Conservation (phyloP, 1,140 invertebrate species). For the Hypsibius dujardini region DNA sequence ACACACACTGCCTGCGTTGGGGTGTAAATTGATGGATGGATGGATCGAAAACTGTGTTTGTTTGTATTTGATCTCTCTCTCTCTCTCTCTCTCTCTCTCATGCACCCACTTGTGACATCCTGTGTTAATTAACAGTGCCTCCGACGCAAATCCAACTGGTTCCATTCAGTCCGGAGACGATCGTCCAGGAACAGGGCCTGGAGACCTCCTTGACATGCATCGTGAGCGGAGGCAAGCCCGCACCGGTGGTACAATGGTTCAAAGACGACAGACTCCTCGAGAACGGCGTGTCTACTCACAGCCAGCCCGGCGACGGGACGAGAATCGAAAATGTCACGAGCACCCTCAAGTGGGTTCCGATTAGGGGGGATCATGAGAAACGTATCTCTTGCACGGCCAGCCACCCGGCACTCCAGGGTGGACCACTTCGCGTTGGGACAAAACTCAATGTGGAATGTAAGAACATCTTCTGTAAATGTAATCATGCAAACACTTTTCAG, state of each 20-base stretch:
- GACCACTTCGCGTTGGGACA: constrained; percentile 1
- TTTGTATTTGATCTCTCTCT: too few relatives aligned
- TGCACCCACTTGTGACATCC: constrained; percentile 10
- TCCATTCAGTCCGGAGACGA: constrained; percentile 1
- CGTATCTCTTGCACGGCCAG: neutral
- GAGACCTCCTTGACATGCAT: constrained; percentile 5
- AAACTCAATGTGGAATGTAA: constrained; percentile 8
- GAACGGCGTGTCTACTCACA: neutral
- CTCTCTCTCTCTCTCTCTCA: too few relatives aligned
- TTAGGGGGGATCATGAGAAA: constrained; percentile 15
- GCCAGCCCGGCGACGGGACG: neutral
- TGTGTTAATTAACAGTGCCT: constrained; percentile 15
- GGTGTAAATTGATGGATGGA: too few relatives aligned
- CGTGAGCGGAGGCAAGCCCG: constrained; percentile 14
- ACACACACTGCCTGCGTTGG: too few relatives aligned
- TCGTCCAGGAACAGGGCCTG: neutral
- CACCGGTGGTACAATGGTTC: neutral
- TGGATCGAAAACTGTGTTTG: too few relatives aligned
- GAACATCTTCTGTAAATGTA: neutral
- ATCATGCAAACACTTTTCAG: too few relatives aligned
- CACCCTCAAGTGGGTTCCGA: constrained; percentile 11
- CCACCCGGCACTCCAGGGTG: neutral
- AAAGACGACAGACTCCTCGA: neutral
- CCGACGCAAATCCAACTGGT: neutral
- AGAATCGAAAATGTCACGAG: constrained; percentile 15